Conservation (phyloP, 1,140 invertebrate genomes). For the Linepithema humile region DNA sequence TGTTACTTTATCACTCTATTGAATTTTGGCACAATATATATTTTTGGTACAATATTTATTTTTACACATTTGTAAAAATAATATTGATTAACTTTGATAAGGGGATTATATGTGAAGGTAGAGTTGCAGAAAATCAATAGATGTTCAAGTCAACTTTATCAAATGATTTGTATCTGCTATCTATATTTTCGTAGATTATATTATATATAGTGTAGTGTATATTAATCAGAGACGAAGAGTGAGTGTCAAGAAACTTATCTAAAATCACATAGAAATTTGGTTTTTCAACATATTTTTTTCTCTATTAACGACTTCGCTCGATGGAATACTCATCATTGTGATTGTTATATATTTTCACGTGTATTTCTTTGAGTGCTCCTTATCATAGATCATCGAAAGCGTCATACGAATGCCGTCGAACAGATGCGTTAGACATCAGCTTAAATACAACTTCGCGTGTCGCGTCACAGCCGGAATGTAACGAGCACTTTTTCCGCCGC, state of each 20-base stretch:
- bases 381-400: slow-evolving; percentile 1
- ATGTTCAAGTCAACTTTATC: too few relatives aligned
- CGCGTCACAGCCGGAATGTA: slow-evolving; percentile 48
- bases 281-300: not conserved
- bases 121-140: too few relatives aligned
- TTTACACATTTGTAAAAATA: too few relatives aligned
- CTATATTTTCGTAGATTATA: too few relatives aligned
- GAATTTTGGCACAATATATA: not conserved
- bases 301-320: not conserved
- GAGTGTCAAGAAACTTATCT: not conserved
- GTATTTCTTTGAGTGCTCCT: not conserved
- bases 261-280: not conserved
- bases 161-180: too few relatives aligned
- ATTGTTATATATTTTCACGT: not conserved
- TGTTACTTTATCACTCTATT: not conserved
- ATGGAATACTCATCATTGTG: not conserved
- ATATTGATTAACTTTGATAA: too few relatives aligned
- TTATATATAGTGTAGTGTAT: too few relatives aligned
- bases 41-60: not conserved
- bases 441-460: slow-evolving; percentile 59
- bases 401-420: not conserved
- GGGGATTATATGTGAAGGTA: too few relatives aligned
- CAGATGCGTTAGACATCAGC: not conserved
- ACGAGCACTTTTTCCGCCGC: slow-evolving; percentile 24
- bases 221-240: too few relatives aligned